Evolutionary conservation across 2,113 vertebrate species (phyloP), one percentile per base, ranked within the genome.

Genomic region (Neotoma lepida): DNA sequence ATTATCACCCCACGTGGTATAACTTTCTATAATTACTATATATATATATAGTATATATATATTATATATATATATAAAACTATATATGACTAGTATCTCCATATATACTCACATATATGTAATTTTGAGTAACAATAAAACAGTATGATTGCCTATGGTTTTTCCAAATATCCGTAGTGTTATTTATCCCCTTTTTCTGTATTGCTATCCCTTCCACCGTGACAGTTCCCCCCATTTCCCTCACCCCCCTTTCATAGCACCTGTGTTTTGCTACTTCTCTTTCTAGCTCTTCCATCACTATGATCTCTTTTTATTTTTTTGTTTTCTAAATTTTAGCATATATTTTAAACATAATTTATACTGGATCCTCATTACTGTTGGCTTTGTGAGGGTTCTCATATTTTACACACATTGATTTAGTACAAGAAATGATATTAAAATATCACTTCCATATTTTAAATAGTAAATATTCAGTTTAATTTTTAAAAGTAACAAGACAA

Each of bases 381-480:
- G 9, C 46, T 80, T 74, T 95, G 82, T 85, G 66, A 86, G 39
- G 9, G 87, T 96, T 6, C 14, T 96, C 94, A 14, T 95, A 76
- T 93, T 92, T 95, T 89, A 87, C 6, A n/a, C 88, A 35, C 17
- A 30, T 96, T 94, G 54, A 56, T 96, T 92, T n/a, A 22, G 15
- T 71, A 73, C 0, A 41, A 58, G 74, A 86, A 44, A 74, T 61
- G 58, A 73, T 95, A 63, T 28, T 82, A 30, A 94, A 93, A 86
- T 93, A 74, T 63, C 86, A 33, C 28, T 54, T 80, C 1, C 12
- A 81, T 12, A 22, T 61, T 95, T 96, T 89, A 88, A 58, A 39
- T 81, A 58, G 14, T 70, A 93, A 82, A 82, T 73, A 87, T 74
- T 64, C 1, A 71, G 20, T 91, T 95, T 97, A 86, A 88, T 89